These are phyloP conservation scores for Diuraphis noxia DNA, from an alignment of 1,140 invertebrate species.

Conservation along the genomic window DNA sequence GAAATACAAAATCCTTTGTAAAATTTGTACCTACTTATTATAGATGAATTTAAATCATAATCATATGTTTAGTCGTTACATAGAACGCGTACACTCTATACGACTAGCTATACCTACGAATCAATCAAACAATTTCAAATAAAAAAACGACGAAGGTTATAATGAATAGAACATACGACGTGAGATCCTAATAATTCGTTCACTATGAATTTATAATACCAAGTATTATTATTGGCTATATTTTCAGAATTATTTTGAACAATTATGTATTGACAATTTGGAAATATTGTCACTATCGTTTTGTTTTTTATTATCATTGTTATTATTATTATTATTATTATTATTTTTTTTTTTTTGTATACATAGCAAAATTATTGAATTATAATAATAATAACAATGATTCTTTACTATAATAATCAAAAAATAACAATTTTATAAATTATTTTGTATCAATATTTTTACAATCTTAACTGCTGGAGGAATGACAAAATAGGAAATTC, in stretches of 20 bases:
- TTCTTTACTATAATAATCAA: too few species aligned
- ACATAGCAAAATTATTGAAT: too few species aligned
- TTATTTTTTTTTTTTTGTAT: too few species aligned
- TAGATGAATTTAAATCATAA: background rate
- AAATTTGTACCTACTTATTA: background rate
- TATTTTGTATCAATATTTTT: too few species aligned
- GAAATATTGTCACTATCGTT: background rate
- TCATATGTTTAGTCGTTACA: background rate
- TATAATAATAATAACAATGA: too few species aligned
- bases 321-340: too few species aligned
- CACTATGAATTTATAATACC: background rate
- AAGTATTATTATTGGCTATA: background rate
- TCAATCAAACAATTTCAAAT: background rate
- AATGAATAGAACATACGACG: background rate
- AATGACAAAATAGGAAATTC: background rate
- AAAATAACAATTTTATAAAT: too few species aligned
- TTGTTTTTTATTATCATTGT: too few species aligned
- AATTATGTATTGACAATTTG: background rate
- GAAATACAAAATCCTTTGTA: background rate
- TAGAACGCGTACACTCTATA: background rate
- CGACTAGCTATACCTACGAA: too few species aligned
- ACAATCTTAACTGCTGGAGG: background rate
- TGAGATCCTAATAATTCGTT: background rate
- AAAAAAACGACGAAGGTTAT: background rate
- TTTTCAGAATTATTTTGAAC: background rate